Evolutionary conservation across 2,797 vertebrate species (phyloP), one percentile per base, ranked within the genome.

Genomic region (Podarcis siculus): DNA sequence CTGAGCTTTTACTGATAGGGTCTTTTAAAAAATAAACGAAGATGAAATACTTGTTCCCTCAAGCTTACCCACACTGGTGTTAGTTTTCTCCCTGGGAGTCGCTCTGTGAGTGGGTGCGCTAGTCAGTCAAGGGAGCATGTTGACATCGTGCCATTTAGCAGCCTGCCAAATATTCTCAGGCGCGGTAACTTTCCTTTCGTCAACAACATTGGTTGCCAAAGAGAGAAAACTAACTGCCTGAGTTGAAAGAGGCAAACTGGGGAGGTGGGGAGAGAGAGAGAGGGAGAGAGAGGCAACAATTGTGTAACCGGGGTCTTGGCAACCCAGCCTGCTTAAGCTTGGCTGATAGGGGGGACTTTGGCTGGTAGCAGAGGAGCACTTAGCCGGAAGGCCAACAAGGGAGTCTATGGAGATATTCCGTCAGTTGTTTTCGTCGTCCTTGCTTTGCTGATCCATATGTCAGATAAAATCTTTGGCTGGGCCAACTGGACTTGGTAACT

Each of bases 71-170:
- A 94, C 69, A 32, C 85, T 3, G 76, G 94, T 92, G 93, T 95
- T 95, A 91, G 91, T 93, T 95, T 96, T 95, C 95, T 92, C 91
- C 23, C 90, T 93, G 93, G 91, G 94, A 93, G 90, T 86, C 93
- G 94, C 89, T 93, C 89, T 87, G 92, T 92, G 45, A 86, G 89
- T 91, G 66, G 92, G 95, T 89, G 73, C 0, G 0, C 35, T 55
- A 0, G 91, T 94, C 94, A 94, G 93, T 79, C 91, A 86, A 93
- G 89, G 92, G 92, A 95, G 86, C 83, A 90, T 76, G 32, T 93
- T 95, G 94, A 93, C 93, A 90, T 0, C 86, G 89, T 82, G 86
- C 61, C 15, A 23, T 25, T 93, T 84, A 92, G 87, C 23, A 69
- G 45, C 1, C 37, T 92, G 93, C 93, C 95, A 95, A 92, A 80